A percentile compares a stretch with the other conserved stretches of the same genome.
These are phyloP conservation scores for Urocynchramus pylzowi DNA, from an alignment of 2,113 vertebrate species.

Conservation along the genomic window DNA sequence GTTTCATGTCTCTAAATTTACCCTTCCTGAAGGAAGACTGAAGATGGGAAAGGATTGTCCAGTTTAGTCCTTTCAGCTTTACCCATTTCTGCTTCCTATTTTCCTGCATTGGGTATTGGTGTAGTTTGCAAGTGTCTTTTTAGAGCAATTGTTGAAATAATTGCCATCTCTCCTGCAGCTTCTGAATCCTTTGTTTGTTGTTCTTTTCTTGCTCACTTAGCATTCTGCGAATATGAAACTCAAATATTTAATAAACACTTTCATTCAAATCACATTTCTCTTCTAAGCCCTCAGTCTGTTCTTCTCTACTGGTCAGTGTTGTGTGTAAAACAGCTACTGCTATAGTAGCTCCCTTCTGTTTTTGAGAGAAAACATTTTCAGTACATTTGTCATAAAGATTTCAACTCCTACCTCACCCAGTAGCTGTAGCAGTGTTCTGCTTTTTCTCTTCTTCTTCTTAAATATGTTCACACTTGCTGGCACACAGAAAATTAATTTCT, in stretches of 20 bases:
- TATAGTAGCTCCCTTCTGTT: background rate
- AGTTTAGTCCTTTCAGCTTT: background rate
- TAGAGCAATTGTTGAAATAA: background rate
- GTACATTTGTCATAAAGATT: background rate
- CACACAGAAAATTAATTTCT: background rate
- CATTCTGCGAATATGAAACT: background rate
- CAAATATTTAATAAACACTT: background rate
- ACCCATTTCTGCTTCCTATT: background rate
- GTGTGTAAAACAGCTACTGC: background rate
- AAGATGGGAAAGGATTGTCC: background rate
- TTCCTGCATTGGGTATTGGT: accelerated
- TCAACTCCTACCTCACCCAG: background rate
- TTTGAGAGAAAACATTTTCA: background rate
- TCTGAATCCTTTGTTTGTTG: background rate
- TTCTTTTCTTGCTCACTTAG: background rate
- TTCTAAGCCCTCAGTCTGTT: background rate
- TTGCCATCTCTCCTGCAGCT: background rate
- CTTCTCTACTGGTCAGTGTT: background rate
- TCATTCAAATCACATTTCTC: background rate
- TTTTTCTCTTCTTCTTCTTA: background rate
- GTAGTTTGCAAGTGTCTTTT: background rate
- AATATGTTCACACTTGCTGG: background rate
- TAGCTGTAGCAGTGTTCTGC: background rate
- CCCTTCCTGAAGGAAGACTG: background rate
- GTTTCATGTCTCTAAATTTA: background rate